Percentiles rank a stretch among this genome's conserved stretches.
Conservation (phyloP, 2,888 invertebrate species). For the Eilema sororculum region DNA sequence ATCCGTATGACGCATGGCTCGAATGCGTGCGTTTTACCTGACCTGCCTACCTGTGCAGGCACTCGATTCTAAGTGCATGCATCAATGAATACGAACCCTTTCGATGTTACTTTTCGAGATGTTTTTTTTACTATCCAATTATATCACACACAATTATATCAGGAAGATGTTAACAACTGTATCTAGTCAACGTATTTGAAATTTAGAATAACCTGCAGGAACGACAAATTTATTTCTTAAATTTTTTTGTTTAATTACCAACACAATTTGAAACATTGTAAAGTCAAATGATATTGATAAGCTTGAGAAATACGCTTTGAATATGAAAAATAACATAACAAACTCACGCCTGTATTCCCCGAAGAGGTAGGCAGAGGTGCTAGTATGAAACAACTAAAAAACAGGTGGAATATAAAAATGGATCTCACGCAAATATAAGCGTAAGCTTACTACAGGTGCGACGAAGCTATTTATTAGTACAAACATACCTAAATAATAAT, state of each 20-base stretch:
- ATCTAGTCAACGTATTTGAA: no score
- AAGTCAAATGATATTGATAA: no score
- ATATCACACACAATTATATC: background rate
- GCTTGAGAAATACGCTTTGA: no score
- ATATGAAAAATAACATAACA: no score
- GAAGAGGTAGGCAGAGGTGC: no score
- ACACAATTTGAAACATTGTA: background rate
- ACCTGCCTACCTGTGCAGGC: constrained; percentile 34
- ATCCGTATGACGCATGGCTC: constrained; percentile 74
- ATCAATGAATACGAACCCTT: constrained; percentile 21
- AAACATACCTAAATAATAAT: background rate
- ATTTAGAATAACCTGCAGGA: no score
- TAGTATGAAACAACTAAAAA: no score
- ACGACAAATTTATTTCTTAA: background rate
- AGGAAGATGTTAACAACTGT: background rate
- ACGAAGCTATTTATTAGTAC: no score
- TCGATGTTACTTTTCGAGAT: background rate
- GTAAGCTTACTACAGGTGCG: background rate
- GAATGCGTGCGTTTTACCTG: constrained; percentile 42
- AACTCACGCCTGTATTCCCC: no score
- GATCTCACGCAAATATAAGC: background rate
- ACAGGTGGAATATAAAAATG: background rate
- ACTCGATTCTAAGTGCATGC: constrained; percentile 25
- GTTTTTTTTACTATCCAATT: background rate
- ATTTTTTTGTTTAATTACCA: background rate